Percentiles rank a stretch among this genome's conserved stretches.
These are phyloP conservation scores for Apis laboriosa DNA, from an alignment of 1,140 invertebrate genomes.

Conservation along the genomic window DNA sequence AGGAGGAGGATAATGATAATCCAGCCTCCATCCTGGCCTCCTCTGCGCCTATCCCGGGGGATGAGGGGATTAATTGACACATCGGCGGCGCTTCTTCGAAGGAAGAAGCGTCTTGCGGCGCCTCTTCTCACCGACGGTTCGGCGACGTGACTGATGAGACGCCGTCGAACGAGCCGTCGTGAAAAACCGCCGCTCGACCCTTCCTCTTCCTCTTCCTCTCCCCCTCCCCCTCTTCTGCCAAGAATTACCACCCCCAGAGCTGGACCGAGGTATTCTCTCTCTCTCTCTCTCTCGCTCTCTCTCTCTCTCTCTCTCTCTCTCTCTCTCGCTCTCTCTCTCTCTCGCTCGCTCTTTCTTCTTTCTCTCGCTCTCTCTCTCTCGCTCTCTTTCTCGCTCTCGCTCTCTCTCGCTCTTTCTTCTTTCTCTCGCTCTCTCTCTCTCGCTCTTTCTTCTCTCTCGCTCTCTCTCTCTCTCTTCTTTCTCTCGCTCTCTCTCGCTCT, in stretches of 20 bases:
- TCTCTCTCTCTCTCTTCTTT: too few species aligned
- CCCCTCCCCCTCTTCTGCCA: too few species aligned
- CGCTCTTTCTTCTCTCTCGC: too few species aligned
- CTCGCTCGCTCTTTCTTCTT: neutral
- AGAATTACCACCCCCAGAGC: too few species aligned
- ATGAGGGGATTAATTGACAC: constrained; percentile 74
- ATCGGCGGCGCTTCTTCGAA: constrained; percentile 65
- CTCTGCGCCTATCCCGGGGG: constrained; percentile 62
- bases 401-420: too few species aligned
- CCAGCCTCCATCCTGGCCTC: constrained; percentile 59
- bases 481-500: too few species aligned
- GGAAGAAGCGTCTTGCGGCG: constrained; percentile 58
- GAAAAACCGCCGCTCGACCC: too few species aligned
- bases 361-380: neutral
- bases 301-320: too few species aligned
- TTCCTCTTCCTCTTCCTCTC: constrained; percentile 32
- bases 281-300: constrained; percentile 12
- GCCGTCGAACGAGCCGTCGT: constrained; percentile 64
- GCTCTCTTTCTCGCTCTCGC: neutral
- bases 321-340: neutral
- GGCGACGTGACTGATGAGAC: constrained; percentile 73
- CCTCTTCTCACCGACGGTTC: constrained; percentile 54
- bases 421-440: constrained; percentile 7
- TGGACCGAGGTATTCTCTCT: too few species aligned
- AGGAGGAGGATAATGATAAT: constrained; percentile 59